Conservation (phyloP, 2,113 vertebrate species). For the Pandion haliaetus region DNA sequence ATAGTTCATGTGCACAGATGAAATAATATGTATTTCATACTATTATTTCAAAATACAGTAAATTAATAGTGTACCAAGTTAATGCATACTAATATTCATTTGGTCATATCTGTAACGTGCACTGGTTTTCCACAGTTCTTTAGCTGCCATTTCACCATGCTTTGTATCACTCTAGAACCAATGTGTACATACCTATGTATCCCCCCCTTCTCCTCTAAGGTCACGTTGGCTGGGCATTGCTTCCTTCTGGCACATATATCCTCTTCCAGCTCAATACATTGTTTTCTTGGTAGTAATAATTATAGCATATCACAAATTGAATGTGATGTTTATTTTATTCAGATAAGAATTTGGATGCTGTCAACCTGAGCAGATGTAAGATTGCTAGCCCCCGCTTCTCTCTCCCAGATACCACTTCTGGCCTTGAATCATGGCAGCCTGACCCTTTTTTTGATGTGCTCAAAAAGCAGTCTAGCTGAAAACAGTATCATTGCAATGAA, state of each 20-base stretch:
- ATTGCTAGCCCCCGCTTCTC: background rate
- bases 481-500: background rate
- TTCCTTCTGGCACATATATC: background rate
- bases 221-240: background rate
- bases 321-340: background rate
- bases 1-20: background rate
- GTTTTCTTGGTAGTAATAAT: background rate
- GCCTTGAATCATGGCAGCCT: background rate
- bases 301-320: background rate
- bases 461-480: background rate
- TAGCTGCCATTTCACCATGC: background rate
- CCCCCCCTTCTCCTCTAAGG: background rate
- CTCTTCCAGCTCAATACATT: background rate
- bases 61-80: background rate
- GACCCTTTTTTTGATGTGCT: background rate
- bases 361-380: background rate
- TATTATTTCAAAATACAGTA: background rate
- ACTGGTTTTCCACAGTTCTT: background rate
- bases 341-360: background rate
- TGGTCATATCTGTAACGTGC: background rate
- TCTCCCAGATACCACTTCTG: background rate
- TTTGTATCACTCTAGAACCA: background rate
- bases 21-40: background rate
- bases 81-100: background rate
- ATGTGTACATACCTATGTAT: no score